phyloP scores from a whole-genome alignment of 1,140 invertebrate species.

The Drosophila truncata region DNA sequence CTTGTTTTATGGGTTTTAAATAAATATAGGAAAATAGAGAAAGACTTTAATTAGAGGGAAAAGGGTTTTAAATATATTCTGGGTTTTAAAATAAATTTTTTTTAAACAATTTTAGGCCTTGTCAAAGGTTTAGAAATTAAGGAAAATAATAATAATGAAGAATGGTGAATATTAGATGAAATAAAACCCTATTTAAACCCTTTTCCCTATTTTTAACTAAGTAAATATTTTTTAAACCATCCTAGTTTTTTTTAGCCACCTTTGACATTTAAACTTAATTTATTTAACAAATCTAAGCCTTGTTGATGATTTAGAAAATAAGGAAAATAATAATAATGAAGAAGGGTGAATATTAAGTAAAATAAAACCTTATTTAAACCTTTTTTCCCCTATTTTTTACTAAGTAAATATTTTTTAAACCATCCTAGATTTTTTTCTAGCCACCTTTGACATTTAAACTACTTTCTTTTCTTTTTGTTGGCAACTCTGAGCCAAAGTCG shows the following conservation, averaged over 20 bases:
- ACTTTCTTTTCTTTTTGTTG: background rate
- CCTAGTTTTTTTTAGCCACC: background rate
- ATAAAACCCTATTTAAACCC: background rate
- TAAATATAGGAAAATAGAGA: background rate
- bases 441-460: background rate
- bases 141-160: background rate
- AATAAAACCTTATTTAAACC: too few species aligned
- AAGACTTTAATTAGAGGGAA: background rate
- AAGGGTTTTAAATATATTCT: background rate
- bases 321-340: too few species aligned
- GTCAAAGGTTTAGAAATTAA: too few species aligned
- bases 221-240: background rate
- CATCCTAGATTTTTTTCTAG: background rate
- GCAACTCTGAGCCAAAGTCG: constrained; percentile 58
- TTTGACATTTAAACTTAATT: background rate
- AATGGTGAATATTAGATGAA: background rate
- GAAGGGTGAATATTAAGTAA: too few species aligned
- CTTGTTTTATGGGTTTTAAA: background rate
- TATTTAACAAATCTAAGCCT: too few species aligned
- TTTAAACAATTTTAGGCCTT: background rate
- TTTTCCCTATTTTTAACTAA: too few species aligned
- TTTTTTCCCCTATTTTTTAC: too few species aligned
- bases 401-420: background rate
- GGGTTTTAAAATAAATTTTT: too few species aligned
- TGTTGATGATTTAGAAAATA: too few species aligned